Percentiles rank a stretch among this genome's conserved stretches.
phyloP scores from a whole-genome alignment of 1,140 invertebrate genomes.

The Armadillidium nasatum region DNA sequence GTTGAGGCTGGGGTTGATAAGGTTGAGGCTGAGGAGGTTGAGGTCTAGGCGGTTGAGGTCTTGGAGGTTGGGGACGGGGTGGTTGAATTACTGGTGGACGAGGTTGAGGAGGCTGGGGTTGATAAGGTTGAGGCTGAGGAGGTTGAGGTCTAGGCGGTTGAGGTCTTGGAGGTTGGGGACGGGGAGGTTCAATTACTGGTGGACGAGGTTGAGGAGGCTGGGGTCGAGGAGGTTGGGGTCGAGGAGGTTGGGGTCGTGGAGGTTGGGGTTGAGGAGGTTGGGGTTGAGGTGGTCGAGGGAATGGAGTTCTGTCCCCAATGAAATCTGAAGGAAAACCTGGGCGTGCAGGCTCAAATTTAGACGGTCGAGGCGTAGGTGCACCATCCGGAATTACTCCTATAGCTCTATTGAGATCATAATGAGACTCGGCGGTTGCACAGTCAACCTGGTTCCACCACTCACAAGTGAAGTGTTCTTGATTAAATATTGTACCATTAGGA shows the following conservation, averaged over 20 bases:
- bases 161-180: constrained; percentile 9
- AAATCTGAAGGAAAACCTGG: neutral
- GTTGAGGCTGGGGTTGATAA: neutral
- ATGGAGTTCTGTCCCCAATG: neutral
- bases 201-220: constrained; percentile 6
- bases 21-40: neutral
- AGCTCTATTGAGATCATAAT: constrained; percentile 52
- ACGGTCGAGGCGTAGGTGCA: constrained; percentile 24
- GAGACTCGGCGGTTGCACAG: constrained; percentile 55
- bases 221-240: constrained; percentile 17
- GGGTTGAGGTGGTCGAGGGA: neutral
- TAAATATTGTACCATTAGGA: constrained; percentile 62
- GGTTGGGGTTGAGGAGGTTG: neutral
- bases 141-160: neutral
- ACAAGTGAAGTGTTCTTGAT: constrained; percentile 78
- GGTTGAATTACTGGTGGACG: constrained; percentile 16
- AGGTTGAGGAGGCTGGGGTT: constrained; percentile 15
- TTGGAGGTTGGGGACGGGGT: neutral
- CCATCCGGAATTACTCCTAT: constrained; percentile 39
- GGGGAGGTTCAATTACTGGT: constrained; percentile 1
- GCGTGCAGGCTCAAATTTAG: constrained; percentile 1
- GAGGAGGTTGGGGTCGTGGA: constrained; percentile 4
- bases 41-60: neutral
- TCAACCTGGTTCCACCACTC: constrained; percentile 93
- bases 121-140: constrained; percentile 19